phyloP scores from a whole-genome alignment of 1,140 invertebrate genomes.

The Phthorimaea operculella region DNA sequence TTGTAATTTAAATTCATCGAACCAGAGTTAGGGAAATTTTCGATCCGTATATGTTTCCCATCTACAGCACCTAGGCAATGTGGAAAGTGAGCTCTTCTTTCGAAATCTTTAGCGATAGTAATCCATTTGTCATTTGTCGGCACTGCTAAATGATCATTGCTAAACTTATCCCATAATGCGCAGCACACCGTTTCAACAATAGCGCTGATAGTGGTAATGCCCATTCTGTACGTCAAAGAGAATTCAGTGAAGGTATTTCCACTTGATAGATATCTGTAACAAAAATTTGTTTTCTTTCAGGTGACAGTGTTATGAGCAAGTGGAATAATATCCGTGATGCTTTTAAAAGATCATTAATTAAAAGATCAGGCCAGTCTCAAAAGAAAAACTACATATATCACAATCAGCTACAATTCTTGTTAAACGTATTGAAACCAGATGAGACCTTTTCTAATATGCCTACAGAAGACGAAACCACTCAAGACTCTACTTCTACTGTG shows the following conservation, averaged over 20 bases:
- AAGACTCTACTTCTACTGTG: no score
- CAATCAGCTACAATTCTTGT: no score
- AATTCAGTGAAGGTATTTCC: background rate
- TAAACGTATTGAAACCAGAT: no score
- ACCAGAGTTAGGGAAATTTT: conserved; percentile 35
- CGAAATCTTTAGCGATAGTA: background rate
- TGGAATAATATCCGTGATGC: no score
- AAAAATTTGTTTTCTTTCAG: no score
- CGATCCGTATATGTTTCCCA: conserved; percentile 50
- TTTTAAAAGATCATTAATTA: no score
- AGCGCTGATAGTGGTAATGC: background rate
- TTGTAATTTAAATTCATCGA: conserved; percentile 63
- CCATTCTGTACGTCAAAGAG: background rate
- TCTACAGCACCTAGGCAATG: conserved; percentile 55
- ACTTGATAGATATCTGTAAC: no score
- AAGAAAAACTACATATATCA: no score
- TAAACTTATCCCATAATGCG: background rate
- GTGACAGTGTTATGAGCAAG: no score
- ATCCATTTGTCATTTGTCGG: background rate
- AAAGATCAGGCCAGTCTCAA: no score
- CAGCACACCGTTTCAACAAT: background rate
- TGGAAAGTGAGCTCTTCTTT: conserved; percentile 21
- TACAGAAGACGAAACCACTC: no score
- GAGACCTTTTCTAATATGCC: no score
- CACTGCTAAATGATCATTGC: background rate